Evolutionary conservation across 2,113 vertebrate species (phyloP).

Genomic region (Ctenomys sociabilis): DNA sequence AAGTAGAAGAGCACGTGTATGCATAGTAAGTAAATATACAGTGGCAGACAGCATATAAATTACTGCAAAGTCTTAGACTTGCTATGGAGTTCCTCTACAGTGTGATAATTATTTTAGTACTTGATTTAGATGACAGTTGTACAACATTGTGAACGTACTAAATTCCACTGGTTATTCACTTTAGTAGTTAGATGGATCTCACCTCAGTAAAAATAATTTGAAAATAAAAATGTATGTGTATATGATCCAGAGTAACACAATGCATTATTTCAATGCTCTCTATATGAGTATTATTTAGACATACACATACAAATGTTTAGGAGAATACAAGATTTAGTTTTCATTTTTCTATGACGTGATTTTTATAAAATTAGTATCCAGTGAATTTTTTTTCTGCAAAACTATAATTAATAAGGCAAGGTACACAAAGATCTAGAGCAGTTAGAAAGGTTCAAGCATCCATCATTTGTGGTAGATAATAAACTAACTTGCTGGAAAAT

Average conservation of each 20-base stretch:
- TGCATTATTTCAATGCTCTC: not conserved
- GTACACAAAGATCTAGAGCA: not conserved
- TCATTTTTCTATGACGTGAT: not conserved
- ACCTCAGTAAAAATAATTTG: conserved; percentile 42
- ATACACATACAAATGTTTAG: not conserved
- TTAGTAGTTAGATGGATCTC: conserved; percentile 23
- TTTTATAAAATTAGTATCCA: not conserved
- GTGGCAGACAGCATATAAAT: not conserved
- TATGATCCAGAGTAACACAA: not conserved
- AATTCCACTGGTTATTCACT: not conserved
- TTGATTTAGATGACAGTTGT: not conserved
- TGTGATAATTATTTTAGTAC: conserved; percentile 28
- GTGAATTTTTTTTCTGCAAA: not conserved
- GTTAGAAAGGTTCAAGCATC: not conserved
- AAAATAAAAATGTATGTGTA: not conserved
- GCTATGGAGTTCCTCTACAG: not conserved
- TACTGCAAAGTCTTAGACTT: not conserved
- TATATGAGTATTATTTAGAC: not conserved
- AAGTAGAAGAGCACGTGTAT: not conserved
- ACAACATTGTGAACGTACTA: conserved; percentile 10
- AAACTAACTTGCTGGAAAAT: not conserved
- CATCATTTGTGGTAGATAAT: not conserved
- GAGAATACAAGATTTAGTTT: not conserved
- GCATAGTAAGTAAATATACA: not conserved
- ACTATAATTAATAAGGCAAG: not conserved